Base-by-base conservation (phyloP, 2,113 vertebrate genomes). In the Epinephelus fuscoguttatus region DNA sequence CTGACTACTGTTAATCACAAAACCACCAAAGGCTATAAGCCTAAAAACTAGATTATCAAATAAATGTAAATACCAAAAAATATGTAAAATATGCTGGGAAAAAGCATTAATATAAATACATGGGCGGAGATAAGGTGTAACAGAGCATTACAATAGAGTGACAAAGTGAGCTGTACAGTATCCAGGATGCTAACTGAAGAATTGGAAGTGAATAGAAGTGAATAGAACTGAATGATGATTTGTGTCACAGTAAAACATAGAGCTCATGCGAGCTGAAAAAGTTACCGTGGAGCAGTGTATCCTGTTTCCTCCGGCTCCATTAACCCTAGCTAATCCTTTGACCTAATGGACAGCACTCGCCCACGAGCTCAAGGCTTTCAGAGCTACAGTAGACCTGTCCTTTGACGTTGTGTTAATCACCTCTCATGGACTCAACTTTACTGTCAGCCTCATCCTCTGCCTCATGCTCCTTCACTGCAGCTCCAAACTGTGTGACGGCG, bases 301-400 rank as follows among this genome's bases (percentile, higher is more conserved):
- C 86, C 85, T 74, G 86, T 89, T 81, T 86, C 30, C 81, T 84
- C 55, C 4, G 53, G 37, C 89, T 90, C 89, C 92, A 89, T 94
- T 94, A 92, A 92, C 89, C 77, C 86, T 21, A 33, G 12, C 74
- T 94, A 94, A 94, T 93, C 92, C 92, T 87, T 68, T 88, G 91
- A 93, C 88, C 93, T 86, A 73, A 88, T 83, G 87, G 78, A 88
- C 88, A 63, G 80, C 88, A 79, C 89, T 91, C 85, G 75, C 70
- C 67, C 63, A 21, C 8, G 56, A 87, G 84, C 89, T 82, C 56
- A 9, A 81, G 80, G 88, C 90, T 90, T 83, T 88, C 68, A 90
- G 14, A 79, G 86, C 89, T 70, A 18, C 81, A 47, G 81, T 2
- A 87, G 91, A 91, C 80, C 81, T 79, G 82, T 81, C 69, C 89